Evolutionary conservation across 1,140 invertebrate species (phyloP).

Genomic region (Brachionus plicatilis): DNA sequence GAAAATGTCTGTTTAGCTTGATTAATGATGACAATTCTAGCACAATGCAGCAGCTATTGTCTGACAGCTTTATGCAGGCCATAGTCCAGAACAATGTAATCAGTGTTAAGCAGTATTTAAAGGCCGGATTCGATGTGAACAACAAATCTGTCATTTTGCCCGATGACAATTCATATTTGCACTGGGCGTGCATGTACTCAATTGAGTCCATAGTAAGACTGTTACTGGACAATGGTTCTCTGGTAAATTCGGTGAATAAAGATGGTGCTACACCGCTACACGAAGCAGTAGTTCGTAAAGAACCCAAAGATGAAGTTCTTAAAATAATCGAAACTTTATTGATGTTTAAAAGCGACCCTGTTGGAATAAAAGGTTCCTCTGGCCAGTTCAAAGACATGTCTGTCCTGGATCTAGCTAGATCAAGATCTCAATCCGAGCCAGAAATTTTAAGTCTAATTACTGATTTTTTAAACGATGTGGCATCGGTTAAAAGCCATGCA

Average conservation of each 20-base stretch:
- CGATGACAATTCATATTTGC: conserved; percentile 28
- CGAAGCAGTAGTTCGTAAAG: not conserved
- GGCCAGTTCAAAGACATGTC: conserved; percentile 6
- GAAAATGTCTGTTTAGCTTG: not conserved
- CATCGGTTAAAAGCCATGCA: not conserved
- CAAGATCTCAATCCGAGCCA: not conserved
- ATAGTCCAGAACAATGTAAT: conserved; percentile 25
- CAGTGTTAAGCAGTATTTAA: not conserved
- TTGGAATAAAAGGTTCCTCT: not conserved
- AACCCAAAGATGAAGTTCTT: not conserved
- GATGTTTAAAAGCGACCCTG: conserved; percentile 13
- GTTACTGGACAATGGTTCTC: conserved; percentile 16
- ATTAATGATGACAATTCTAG: conserved; percentile 1
- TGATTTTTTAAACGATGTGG: conserved; percentile 27
- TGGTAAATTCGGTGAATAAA: not conserved
- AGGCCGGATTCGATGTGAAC: conserved; percentile 6
- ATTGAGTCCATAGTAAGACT: conserved; percentile 15
- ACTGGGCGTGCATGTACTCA: conserved; percentile 33
- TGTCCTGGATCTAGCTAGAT: not conserved
- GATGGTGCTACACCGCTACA: conserved; percentile 26
- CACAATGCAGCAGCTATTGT: conserved; percentile 6
- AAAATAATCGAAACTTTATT: conserved; percentile 31
- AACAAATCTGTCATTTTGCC: not conserved
- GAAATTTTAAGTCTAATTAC: not conserved
- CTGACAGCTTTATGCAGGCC: conserved; percentile 25